Percentiles rank a stretch among this genome's conserved stretches.
Conservation (phyloP, 1,140 invertebrate species). For the Macrobrachium rosenbergii region DNA sequence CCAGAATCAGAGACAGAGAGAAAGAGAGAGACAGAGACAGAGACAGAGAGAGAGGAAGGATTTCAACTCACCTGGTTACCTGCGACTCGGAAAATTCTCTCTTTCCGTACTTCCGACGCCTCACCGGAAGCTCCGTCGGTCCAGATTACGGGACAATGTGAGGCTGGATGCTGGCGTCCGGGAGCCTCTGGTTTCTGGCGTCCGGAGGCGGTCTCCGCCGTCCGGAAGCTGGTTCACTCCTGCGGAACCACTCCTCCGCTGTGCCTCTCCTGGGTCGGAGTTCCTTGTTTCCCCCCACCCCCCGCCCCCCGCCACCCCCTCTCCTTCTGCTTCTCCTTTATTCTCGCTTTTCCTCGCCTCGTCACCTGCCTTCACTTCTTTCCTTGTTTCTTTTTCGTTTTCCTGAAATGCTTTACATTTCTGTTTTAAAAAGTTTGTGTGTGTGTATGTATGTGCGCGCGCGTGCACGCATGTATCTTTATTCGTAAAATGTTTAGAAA, state of each 20-base stretch:
- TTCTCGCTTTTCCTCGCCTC: not conserved
- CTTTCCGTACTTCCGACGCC: conserved; percentile 49
- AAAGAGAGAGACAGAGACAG: not conserved
- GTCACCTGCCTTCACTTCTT: not conserved
- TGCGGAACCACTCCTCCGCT: not conserved
- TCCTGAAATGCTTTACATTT: too few relatives aligned
- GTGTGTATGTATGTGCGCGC: too few relatives aligned
- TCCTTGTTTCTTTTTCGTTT: too few relatives aligned
- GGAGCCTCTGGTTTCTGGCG: conserved; percentile 27
- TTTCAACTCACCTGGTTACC: conserved; percentile 30
- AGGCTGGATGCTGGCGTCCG: conserved; percentile 46
- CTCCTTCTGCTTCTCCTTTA: not conserved
- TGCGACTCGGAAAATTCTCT: conserved; percentile 29
- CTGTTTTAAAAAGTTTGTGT: too few relatives aligned
- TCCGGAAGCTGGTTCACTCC: conserved; percentile 12
- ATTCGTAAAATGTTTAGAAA: too few relatives aligned
- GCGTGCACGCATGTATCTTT: too few relatives aligned
- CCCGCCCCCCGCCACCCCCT: not conserved
- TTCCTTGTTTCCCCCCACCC: not conserved
- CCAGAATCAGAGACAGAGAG: too few relatives aligned
- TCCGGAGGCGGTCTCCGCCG: conserved; percentile 27
- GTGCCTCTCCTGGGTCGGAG: not conserved
- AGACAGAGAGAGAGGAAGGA: conserved; percentile 24
- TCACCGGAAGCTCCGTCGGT: conserved; percentile 48
- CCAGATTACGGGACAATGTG: conserved; percentile 59